Conservation (phyloP, 2,113 vertebrate genomes). For the Acrocephalus kingi region DNA sequence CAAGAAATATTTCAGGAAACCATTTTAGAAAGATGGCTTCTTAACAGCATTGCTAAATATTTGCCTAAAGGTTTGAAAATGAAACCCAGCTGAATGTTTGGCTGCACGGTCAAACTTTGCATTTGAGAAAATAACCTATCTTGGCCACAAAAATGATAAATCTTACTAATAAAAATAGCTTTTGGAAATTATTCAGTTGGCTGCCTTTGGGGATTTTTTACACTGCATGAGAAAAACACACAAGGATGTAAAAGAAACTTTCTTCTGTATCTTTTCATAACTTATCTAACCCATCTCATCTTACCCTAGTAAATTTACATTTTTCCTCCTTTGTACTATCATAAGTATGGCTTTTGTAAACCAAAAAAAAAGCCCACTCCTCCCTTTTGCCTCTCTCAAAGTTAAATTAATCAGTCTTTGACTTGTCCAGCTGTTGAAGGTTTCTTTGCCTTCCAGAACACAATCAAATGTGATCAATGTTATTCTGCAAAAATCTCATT, state of each 20-base stretch:
- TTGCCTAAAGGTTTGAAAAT: slow-evolving; percentile 42
- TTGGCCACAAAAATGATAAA: slow-evolving; percentile 28
- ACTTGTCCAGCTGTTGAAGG: not conserved
- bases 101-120: not conserved
- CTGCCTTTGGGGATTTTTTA: not conserved
- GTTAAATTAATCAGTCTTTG: not conserved
- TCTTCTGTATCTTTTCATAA: not conserved
- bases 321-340: not conserved
- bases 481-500: not conserved
- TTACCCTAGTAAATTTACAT: not conserved
- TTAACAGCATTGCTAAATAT: slow-evolving; percentile 20
- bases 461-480: not conserved
- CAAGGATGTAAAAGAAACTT: not conserved
- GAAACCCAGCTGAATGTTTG: slow-evolving; percentile 24
- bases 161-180: slow-evolving; percentile 52
- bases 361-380: not conserved
- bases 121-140: slow-evolving; percentile 46
- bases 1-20: slow-evolving; percentile 2
- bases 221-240: not conserved
- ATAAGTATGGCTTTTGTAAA: not conserved
- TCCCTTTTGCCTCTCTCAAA: not conserved
- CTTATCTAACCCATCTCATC: not conserved
- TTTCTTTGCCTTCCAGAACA: not conserved
- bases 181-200: slow-evolving; percentile 37
- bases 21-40: slow-evolving; percentile 34